Evolutionary conservation across 1,140 invertebrate genomes (phyloP), one percentile per base, ranked within the genome.

Genomic region (Camponotus pennsylvanicus): DNA sequence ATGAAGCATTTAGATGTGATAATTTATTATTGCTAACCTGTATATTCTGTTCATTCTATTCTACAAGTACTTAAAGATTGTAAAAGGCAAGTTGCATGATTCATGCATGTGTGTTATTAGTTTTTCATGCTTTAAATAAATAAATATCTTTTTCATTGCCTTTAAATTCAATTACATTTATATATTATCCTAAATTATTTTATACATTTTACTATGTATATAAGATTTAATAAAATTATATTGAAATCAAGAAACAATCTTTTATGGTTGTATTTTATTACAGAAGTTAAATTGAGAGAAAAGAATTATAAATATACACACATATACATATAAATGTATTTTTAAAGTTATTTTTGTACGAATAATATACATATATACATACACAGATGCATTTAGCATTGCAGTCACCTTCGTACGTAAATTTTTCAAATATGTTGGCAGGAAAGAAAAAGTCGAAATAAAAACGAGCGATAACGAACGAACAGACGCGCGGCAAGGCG

Each of bases 361-460:
- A 32, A 9, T 18, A 9, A 3, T 64, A 64, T 64, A 40, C n/a
- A 79, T 52, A 40, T n/a, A 79, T 52, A 7, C 2, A 37, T 27
- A 61, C 21, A 40, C 27, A 32, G 9, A 40, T 83, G 57, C 69
- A 70, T 37, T 83, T 83, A 83, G 45, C 52, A 73, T 45, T 5
- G 37, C 66, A 27, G n/a, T 34, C 21, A 18, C 37, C 66, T 52
- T 80, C 67, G 69, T 57, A 82, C 52, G 67, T 67, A 59, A 78
- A 85, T 70, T 61, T 80, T 79, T 27, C 67, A 67, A 71, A 80
- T 86, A 89, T 89, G 67, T 89, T 89, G 69, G 76, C 57, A 69
- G 76, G 37, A 27, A 27, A 34, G 27, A 37, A 63, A 73, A 52
- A 40, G 57, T 83, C 69, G 61, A 69, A 79, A 86, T 45, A 61